Evolutionary conservation across 2,113 vertebrate species (phyloP), one percentile per base, ranked within the genome.

Genomic region (Psophia crepitans): DNA sequence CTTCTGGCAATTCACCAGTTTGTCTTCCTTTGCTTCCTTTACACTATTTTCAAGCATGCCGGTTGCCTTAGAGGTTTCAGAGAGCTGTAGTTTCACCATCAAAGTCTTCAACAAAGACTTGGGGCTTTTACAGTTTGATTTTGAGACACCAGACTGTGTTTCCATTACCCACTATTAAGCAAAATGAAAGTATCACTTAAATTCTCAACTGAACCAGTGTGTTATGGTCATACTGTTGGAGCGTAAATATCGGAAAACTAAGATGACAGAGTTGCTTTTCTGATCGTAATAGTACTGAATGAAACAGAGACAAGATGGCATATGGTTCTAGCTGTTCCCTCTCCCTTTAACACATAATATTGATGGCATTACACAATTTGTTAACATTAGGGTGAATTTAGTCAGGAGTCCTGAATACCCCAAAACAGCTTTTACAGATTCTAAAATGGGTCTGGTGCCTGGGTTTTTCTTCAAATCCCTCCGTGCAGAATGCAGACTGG

Each of bases 381-480:
- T 87, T 95, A 87, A 58, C 86, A 73, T 92, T 93, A 6, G 54
- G n/a, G 80, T 85, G 69, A 93, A 92, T 89, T 84, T 76, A 93
- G 77, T 95, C 48, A 93, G 89, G 80, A 95, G 35, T 79, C 53
- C 84, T 89, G 86, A 92, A 95, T 95, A 95, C 53, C 61, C 80
- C 70, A 53, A 77, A 95, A 49, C 94, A 96, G 95, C 61, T 96
- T 97, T 96, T 89, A 69, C 69, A 73, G 58, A 89, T 69, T 83
- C 57, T 92, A 92, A 92, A 93, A 89, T 57, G 32, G 12, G 61
- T 87, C 77, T 94, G 53, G 17, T 95, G 65, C 53, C 86, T 87
- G 73, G 10, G 14, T 92, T 97, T 96, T 97, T 95, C 94, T 97
- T 97, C 86, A 94, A 91, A 92, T 74, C 91, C 65, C 80, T 92